Evolutionary conservation across 2,797 vertebrate genomes (phyloP).

Genomic region (Chiroxiphia lanceolata): DNA sequence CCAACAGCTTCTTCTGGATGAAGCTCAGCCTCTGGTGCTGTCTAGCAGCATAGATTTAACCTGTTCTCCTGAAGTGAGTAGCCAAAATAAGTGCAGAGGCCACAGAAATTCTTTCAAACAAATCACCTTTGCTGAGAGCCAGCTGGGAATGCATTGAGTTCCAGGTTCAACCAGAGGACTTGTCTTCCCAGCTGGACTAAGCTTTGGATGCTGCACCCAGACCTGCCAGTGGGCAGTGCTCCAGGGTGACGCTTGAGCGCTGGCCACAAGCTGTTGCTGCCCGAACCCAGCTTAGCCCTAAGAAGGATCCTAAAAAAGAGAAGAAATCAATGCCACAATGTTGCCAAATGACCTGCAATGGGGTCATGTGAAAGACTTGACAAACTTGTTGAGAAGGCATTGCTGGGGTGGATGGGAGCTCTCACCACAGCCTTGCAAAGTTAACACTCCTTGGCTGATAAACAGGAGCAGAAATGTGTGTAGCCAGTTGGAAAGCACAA

Average conservation of each 20-base stretch:
- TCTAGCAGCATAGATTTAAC: background rate
- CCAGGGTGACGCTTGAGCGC: background rate
- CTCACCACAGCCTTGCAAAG: background rate
- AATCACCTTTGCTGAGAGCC: background rate
- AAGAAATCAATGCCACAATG: background rate
- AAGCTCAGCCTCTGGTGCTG: background rate
- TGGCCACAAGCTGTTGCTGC: background rate
- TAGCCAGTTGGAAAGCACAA: background rate
- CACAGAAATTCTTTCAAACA: background rate
- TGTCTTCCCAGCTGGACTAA: background rate
- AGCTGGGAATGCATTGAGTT: background rate
- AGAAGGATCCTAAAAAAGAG: background rate
- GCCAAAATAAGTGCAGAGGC: background rate
- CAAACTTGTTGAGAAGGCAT: background rate
- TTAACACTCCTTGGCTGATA: background rate
- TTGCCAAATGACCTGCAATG: background rate
- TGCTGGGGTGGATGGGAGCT: background rate
- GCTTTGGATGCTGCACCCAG: background rate
- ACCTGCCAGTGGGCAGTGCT: background rate
- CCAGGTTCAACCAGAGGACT: background rate
- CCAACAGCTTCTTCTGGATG: background rate
- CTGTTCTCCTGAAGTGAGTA: background rate
- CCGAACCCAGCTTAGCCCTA: background rate
- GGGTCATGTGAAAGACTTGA: background rate
- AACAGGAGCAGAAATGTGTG: background rate